phyloP scores from a whole-genome alignment of 2,797 vertebrate species.

The Falco cherrug region DNA sequence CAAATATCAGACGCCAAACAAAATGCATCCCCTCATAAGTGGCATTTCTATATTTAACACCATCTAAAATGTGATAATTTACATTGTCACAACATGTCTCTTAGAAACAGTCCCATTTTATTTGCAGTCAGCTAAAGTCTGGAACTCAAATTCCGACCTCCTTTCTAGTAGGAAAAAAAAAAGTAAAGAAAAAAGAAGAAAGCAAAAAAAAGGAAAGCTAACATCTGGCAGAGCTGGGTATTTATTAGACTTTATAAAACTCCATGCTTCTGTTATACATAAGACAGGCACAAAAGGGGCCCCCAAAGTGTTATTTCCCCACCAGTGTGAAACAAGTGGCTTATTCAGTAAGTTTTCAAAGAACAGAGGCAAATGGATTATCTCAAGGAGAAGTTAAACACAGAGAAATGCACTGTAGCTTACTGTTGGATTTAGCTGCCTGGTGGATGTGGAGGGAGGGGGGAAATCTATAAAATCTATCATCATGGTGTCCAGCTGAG shows the following conservation, averaged over 20 bases:
- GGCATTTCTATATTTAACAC: constrained; percentile 66
- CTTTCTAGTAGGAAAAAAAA: neutral
- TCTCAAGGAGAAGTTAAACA: constrained; percentile 67
- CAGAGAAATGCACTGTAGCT: constrained; percentile 55
- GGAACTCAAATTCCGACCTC: constrained; percentile 24
- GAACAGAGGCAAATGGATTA: constrained; percentile 73
- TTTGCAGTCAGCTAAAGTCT: constrained; percentile 37
- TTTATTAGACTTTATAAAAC: constrained; percentile 70
- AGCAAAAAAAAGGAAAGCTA: neutral
- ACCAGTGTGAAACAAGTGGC: constrained; percentile 71
- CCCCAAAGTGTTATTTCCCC: constrained; percentile 73
- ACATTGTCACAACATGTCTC: constrained; percentile 59
- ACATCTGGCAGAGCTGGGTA: constrained; percentile 68
- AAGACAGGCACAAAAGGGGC: constrained; percentile 67
- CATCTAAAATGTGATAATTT: constrained; percentile 57
- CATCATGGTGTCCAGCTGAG: constrained; percentile 67
- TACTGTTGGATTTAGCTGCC: constrained; percentile 64
- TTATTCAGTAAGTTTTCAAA: constrained; percentile 77
- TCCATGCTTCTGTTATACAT: constrained; percentile 65
- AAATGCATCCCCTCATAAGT: constrained; percentile 53
- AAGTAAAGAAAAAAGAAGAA: neutral
- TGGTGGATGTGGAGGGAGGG: neutral
- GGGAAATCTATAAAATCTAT: constrained; percentile 73
- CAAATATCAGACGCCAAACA: neutral
- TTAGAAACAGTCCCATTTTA: constrained; percentile 48